Percentiles rank a stretch among this genome's conserved stretches.
These are phyloP conservation scores for Apogon talboti DNA, from an alignment of 2,797 vertebrate species.

Conservation along the genomic window DNA sequence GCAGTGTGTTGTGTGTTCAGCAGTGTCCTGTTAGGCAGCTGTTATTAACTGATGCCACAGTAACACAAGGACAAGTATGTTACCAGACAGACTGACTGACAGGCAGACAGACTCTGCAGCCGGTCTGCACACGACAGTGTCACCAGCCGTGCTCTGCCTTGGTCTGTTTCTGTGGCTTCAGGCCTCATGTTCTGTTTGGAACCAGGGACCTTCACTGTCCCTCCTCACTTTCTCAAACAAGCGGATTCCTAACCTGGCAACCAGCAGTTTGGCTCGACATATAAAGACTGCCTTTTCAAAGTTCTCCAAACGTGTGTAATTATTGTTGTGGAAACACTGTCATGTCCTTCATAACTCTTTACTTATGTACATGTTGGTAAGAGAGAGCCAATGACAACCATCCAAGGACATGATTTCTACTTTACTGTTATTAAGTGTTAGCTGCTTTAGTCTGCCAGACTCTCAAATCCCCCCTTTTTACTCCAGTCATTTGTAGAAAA, in stretches of 20 bases:
- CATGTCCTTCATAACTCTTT: neutral
- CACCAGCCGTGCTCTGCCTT: slow-evolving; percentile 31
- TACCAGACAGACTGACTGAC: slow-evolving; percentile 21
- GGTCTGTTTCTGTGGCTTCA: slow-evolving; percentile 19
- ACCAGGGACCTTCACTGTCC: neutral
- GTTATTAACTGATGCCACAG: slow-evolving; percentile 22
- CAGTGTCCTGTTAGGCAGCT: slow-evolving; percentile 23
- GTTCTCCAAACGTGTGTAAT: slow-evolving; percentile 3
- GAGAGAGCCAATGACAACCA: slow-evolving; percentile 11
- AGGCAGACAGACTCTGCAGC: slow-evolving; percentile 36
- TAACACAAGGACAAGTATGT: slow-evolving; percentile 29
- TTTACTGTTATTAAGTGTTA: slow-evolving; percentile 23
- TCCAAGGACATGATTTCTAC: slow-evolving; percentile 2
- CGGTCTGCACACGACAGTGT: slow-evolving; percentile 33
- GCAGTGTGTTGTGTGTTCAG: slow-evolving; percentile 6
- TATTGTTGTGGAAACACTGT: neutral
- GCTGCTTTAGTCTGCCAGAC: neutral
- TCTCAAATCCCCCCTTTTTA: neutral
- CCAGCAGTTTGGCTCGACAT: neutral
- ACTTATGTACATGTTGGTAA: neutral
- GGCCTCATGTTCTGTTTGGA: slow-evolving; percentile 26
- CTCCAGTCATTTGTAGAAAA: neutral
- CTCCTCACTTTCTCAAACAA: slow-evolving; percentile 6
- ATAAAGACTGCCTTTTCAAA: neutral
- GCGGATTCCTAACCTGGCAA: slow-evolving; percentile 19